Evolutionary conservation across 1,140 invertebrate species (phyloP), one percentile per base, ranked within the genome.

Genomic region (Zophobas atratus): DNA sequence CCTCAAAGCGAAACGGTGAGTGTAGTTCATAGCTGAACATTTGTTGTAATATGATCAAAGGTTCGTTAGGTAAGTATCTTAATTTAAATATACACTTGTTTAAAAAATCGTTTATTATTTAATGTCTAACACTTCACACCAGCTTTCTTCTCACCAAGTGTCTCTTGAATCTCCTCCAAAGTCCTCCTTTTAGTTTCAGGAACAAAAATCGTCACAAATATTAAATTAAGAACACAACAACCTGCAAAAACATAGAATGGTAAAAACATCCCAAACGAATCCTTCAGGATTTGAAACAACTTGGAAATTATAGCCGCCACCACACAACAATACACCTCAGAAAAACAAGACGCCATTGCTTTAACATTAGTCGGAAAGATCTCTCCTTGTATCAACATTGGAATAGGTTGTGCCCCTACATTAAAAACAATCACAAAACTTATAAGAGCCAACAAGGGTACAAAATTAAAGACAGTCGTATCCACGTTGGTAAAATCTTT

Each of bases 401-500:
- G 56, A 1, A 75, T 63, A 1, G 41, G 70, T 39, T 92, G 90
- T 77, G 94, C 86, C 1, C 38, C 60, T n/a, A 94, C 85, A 39
- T 90, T 90, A 84, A 93, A 95, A 53, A 90, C 89, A 1, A 94
- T 86, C 71, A 94, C 93, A 84, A 93, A 95, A 0, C 91, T 81
- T 1, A 94, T 89, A 0, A 95, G 88, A n/a, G 90, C 90, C 1
- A 89, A 83, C 0, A 95, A 87, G 0, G 94, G 92, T 6, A 95
- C 83, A 0, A 84, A 75, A 34, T 70, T 60, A 43, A 79, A 84
- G 4, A 32, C 2, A 8, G 46, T 72, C 20, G 34, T 81, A 76
- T 77, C 84, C 78, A 82, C 85, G 78, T 20, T 76, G 5, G 56
- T 81, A 34, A 71, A 77, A 6, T 75, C 53, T 73, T 82, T 80